A percentile compares a stretch with the other conserved stretches of the same genome.
phyloP scores from a whole-genome alignment of 2,888 invertebrate genomes.

The Mactromeris polynyma region DNA sequence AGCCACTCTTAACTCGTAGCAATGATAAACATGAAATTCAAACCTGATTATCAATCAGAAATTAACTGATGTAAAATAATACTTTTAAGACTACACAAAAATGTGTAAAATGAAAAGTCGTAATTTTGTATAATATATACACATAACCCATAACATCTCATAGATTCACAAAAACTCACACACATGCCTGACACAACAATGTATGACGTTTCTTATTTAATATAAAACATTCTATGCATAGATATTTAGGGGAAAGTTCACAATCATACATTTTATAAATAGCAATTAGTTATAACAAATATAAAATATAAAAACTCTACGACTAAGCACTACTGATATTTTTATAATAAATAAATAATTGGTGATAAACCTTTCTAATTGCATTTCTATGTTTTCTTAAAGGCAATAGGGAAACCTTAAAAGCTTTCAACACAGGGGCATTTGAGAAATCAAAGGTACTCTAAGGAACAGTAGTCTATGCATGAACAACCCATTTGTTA shows the following conservation, averaged over 20 bases:
- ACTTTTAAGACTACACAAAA: no score
- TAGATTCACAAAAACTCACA: no score
- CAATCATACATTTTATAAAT: background rate
- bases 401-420: background rate
- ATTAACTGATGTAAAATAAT: no score
- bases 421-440: background rate
- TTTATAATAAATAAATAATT: background rate
- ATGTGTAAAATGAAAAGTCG: no score
- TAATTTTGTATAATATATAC: no score
- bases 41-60: no score
- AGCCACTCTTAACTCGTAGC: no score
- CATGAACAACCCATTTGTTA: background rate
- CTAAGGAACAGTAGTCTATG: background rate
- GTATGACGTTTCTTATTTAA: background rate
- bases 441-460: background rate
- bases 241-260: background rate
- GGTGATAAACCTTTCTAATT: background rate
- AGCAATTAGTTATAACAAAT: background rate
- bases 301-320: background rate
- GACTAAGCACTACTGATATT: background rate
- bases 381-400: background rate
- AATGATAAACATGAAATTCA: no score
- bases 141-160: no score
- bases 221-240: conserved; percentile 16
- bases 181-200: background rate